Conservation (phyloP, 2,113 vertebrate species). For the Pelecanoides urinatrix region DNA sequence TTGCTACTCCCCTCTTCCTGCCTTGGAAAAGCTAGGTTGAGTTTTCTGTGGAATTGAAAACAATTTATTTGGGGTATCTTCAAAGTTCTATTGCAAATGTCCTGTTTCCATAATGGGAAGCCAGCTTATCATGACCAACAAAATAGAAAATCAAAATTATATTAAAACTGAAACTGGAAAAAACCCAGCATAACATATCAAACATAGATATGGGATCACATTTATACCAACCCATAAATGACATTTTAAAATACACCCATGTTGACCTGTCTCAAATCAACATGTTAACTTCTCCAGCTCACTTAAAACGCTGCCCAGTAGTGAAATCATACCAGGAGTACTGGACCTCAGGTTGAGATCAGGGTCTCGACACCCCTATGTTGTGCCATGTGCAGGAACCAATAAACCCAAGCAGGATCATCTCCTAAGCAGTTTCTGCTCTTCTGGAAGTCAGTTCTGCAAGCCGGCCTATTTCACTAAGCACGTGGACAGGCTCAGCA, state of each 20-base stretch:
- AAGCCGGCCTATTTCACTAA: neutral
- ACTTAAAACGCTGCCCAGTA: neutral
- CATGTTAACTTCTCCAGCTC: neutral
- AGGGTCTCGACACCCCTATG: rapidly evolving
- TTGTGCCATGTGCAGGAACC: neutral
- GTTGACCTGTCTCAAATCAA: neutral
- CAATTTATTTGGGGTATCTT: neutral
- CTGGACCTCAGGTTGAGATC: neutral
- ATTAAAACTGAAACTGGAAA: neutral
- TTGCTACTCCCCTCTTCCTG: rapidly evolving
- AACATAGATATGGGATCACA: too few species aligned
- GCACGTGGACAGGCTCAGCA: neutral
- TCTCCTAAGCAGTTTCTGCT: neutral
- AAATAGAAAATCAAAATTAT: neutral
- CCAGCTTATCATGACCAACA: neutral
- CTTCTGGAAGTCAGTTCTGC: neutral
- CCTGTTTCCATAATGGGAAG: neutral
- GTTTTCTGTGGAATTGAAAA: neutral
- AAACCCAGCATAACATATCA: neutral
- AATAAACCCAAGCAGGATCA: neutral
- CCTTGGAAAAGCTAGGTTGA: neutral
- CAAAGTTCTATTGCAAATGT: neutral
- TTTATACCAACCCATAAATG: neutral
- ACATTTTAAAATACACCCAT: neutral
- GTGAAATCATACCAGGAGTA: too few species aligned